Evolutionary conservation across 2,888 invertebrate species (phyloP).

Genomic region (Caenorhabditis angaria): DNA sequence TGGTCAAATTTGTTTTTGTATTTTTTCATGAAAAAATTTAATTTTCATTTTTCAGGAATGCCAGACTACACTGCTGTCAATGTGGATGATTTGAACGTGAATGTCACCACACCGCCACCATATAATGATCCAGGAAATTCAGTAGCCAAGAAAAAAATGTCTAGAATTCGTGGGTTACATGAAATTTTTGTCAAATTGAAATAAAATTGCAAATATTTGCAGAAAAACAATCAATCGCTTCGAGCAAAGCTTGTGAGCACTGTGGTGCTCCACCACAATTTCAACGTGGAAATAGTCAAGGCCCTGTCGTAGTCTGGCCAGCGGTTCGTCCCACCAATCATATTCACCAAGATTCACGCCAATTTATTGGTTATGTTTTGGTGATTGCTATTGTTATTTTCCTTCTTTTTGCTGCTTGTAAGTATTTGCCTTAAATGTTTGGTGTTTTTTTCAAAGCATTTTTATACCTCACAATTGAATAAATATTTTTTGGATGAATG

Average conservation of each 20-base stretch:
- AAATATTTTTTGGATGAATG: too few relatives aligned
- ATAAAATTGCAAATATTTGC: neutral
- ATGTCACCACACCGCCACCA: slow-evolving; percentile 37
- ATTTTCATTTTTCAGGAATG: slow-evolving; percentile 4
- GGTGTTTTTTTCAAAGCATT: neutral
- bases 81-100: slow-evolving; percentile 9
- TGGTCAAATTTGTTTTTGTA: neutral
- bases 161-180: slow-evolving; percentile 3
- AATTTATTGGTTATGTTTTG: slow-evolving; percentile 56
- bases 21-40: neutral
- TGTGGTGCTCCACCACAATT: slow-evolving; percentile 36
- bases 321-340: slow-evolving; percentile 53
- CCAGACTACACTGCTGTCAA: slow-evolving; percentile 8
- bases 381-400: slow-evolving; percentile 58
- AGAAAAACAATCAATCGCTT: slow-evolving; percentile 18
- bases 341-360: slow-evolving; percentile 49
- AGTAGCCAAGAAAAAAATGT: slow-evolving; percentile 31
- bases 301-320: slow-evolving; percentile 49
- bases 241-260: slow-evolving; percentile 36
- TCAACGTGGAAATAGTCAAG: slow-evolving; percentile 1
- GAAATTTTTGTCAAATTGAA: neutral
- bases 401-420: slow-evolving; percentile 53
- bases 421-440: slow-evolving; percentile 46
- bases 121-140: slow-evolving; percentile 54
- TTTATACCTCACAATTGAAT: neutral